Conservation (phyloP, 2,888 invertebrate species). For the Deilephila elpenor region DNA sequence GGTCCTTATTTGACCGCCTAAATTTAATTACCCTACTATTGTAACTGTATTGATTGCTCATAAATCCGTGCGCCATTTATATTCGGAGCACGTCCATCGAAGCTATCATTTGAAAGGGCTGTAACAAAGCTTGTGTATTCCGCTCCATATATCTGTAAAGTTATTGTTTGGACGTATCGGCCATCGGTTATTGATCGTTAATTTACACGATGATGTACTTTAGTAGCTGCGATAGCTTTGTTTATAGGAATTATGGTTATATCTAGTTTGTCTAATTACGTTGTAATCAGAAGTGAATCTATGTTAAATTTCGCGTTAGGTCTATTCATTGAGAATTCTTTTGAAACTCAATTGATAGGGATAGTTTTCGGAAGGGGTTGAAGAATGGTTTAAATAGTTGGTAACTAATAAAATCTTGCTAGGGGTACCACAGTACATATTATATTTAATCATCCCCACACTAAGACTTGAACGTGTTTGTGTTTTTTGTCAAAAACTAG, state of each 20-base stretch:
- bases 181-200: neutral
- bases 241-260: neutral
- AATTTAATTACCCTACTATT: neutral
- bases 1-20: neutral
- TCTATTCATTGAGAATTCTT: no score
- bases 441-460: no score
- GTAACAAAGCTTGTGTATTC: conserved; percentile 4
- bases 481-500: no score
- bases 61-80: neutral
- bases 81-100: conserved; percentile 7
- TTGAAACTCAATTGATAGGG: no score
- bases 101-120: conserved; percentile 12
- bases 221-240: neutral
- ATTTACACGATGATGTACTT: neutral
- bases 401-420: no score
- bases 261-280: no score
- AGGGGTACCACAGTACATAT: no score
- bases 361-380: no score
- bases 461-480: no score
- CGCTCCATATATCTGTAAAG: neutral
- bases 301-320: no score
- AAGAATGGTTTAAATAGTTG: no score
- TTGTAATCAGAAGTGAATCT: no score
- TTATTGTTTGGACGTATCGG: conserved; percentile 14
- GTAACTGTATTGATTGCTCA: neutral